Evolutionary conservation across 2,888 invertebrate species (phyloP), one percentile per base, ranked within the genome.

Genomic region (Yponomeuta malinellus): DNA sequence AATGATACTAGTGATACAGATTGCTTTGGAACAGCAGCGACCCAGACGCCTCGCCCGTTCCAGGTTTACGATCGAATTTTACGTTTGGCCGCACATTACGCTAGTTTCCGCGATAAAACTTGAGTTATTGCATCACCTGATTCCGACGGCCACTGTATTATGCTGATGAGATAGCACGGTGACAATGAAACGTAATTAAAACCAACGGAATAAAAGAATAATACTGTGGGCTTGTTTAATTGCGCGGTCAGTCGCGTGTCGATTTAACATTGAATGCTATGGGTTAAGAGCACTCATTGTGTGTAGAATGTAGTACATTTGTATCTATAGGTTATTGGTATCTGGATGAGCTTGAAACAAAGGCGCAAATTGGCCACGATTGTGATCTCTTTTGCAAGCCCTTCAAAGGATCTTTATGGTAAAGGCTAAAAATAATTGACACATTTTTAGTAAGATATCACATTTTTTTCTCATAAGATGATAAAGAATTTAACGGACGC

Each of bases 71-170:
- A 74, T 74, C 76, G 76, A 76, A 73, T 75, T 77, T 77, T 71
- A 78, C 74, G 75, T n/a, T 48, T 48, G 37, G 74, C 76, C 74
- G 74, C 74, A 71, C 76, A 79, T 81, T 78, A 79, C 78, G 78
- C 59, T 77, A 78, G 80, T 79, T 81, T 80, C 78, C 78, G 79
- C 75, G 79, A 80, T 83, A 83, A 83, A 83, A 77, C 76, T 69
- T 78, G 77, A 83, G 78, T 81, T 82, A 81, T 80, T 77, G 52
- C 52, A 12, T 59, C 52, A 9, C 52, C 52, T 59, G 52, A 59
- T 59, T 59, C 52, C 52, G 52, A 59, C 52, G 4, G 52, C 15
- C 52, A 59, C 52, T 12, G 52, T 59, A 12, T 59, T 59, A 59
- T 59, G 52, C 15, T 59, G 52, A 59, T 59, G 52, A 59, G 52